Percentiles rank a stretch among this genome's conserved stretches.
phyloP scores from a whole-genome alignment of 2,113 vertebrate genomes.

The Brevimyrus niger region DNA sequence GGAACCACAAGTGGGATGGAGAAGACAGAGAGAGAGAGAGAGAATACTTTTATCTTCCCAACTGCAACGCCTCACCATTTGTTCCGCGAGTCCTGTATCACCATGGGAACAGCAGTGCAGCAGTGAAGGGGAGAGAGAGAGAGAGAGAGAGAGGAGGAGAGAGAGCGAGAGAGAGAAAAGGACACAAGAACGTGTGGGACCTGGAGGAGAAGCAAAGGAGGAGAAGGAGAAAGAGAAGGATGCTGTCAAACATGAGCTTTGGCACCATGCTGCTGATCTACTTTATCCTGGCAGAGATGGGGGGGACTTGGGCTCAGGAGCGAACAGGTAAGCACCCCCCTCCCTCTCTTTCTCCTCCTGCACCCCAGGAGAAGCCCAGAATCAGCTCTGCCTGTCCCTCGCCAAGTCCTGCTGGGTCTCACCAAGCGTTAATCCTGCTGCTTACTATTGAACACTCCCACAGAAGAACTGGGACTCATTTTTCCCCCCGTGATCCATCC shows the following conservation, averaged over 20 bases:
- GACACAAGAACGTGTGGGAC: conserved; percentile 13
- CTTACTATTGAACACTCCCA: background rate
- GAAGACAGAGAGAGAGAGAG: background rate
- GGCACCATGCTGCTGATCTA: conserved; percentile 41
- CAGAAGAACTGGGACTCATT: background rate
- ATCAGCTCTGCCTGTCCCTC: background rate
- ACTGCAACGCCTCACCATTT: conserved; percentile 26
- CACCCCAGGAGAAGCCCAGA: background rate
- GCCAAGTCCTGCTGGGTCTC: background rate
- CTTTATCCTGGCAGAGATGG: conserved; percentile 32
- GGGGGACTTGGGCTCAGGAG: conserved; percentile 35
- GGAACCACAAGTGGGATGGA: background rate
- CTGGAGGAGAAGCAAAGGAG: conserved; percentile 16
- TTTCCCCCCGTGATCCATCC: background rate
- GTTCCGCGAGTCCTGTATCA: conserved; percentile 34
- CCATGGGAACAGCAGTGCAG: conserved; percentile 39
- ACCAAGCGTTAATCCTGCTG: background rate
- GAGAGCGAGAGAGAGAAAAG: conserved; percentile 38
- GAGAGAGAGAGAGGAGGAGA: conserved; percentile 21
- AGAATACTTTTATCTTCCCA: conserved; percentile 15
- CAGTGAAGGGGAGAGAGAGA: conserved; percentile 42
- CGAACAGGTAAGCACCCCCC: conserved; percentile 46
- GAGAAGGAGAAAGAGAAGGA: conserved; percentile 9
- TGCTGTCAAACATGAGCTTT: conserved; percentile 37
- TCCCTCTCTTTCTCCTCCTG: background rate